Base-by-base conservation (phyloP, 2,113 vertebrate species). In the Pelvicachromis taeniatus region DNA sequence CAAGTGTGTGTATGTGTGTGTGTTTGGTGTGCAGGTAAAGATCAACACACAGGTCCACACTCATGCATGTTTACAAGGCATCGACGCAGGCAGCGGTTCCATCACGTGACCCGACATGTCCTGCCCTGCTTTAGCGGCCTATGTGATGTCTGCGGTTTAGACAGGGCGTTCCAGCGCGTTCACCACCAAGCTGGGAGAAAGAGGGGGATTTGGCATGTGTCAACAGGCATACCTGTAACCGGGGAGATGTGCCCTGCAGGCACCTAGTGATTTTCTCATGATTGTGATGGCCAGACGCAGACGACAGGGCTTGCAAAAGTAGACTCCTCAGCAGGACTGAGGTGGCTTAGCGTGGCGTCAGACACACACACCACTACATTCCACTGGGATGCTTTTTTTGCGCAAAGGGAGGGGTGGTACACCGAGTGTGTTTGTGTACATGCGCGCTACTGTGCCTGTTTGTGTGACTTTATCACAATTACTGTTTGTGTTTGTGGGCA, bases 121-220 rank as follows among this genome's bases (percentile, higher is more conserved):
- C 87, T 90, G 91, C 95, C 92, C 91, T 94, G 91, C 95, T 95
- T 95, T 92, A 31, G 91, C 80, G 83, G 92, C 94, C 93, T 92
- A 92, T 95, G 90, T 96, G 95, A 96, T 95, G 95, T 96, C 95
- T 96, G 96, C 88, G 95, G 95, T 95, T 95, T 93, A 96, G 96
- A 96, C 95, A 95, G 96, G 96, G 96, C 95, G 96, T 97, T 95
- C 85, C 94, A 93, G 88, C 75, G 40, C 35, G 85, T 83, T 92
- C 92, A 91, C 92, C 92, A 77, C 77, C 88, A 73, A 92, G 91
- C 93, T 84, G 85, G 91, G 93, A 96, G 94, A 95, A 94, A 94
- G 91, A 94, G 85, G 90, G 86, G 96, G 95, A 95, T 97, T 96
- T 95, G 90, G 95, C 96, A 85, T 96, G 96, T 96, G 94, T 96